Evolutionary conservation across 2,888 invertebrate species (phyloP).

Genomic region (Leucophenga maculata): DNA sequence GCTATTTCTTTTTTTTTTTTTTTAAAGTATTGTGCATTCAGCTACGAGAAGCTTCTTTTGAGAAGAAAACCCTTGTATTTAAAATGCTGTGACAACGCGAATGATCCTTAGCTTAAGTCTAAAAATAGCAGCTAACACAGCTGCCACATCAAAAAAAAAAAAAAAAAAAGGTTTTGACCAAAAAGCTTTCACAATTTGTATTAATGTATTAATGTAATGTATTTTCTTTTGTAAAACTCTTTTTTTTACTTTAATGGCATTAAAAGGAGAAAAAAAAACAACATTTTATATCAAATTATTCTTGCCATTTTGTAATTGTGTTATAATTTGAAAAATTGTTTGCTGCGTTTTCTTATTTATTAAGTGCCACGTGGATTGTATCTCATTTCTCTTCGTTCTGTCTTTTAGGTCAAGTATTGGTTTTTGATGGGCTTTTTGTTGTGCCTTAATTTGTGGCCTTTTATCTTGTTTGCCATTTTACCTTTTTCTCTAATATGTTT

Average conservation of each 20-base stretch:
- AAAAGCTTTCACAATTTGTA: not conserved
- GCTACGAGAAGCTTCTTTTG: no score
- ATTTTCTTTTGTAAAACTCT: conserved; percentile 34
- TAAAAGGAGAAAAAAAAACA: no score
- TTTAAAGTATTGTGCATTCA: no score
- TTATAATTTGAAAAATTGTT: conserved; percentile 42
- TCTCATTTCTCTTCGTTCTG: conserved; percentile 28
- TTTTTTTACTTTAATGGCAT: conserved; percentile 32
- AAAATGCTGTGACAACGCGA: conserved; percentile 15
- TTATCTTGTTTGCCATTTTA: conserved; percentile 14
- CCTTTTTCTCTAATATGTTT: conserved; percentile 26
- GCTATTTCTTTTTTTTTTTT: no score
- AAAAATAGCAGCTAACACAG: conserved; percentile 3
- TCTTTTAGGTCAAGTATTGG: not conserved
- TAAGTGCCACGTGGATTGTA: not conserved
- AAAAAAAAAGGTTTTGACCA: no score
- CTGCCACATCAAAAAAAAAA: no score
- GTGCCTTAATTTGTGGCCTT: conserved; percentile 33
- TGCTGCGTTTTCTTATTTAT: no score
- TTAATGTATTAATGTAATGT: not conserved
- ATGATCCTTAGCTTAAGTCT: not conserved
- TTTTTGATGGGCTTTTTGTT: conserved; percentile 26
- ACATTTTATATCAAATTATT: conserved; percentile 22
- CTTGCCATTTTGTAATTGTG: conserved; percentile 41
- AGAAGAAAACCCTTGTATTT: no score